Evolutionary conservation across 2,888 invertebrate species (phyloP), one percentile per base, ranked within the genome.

Genomic region (Pseudanteris insignis): DNA sequence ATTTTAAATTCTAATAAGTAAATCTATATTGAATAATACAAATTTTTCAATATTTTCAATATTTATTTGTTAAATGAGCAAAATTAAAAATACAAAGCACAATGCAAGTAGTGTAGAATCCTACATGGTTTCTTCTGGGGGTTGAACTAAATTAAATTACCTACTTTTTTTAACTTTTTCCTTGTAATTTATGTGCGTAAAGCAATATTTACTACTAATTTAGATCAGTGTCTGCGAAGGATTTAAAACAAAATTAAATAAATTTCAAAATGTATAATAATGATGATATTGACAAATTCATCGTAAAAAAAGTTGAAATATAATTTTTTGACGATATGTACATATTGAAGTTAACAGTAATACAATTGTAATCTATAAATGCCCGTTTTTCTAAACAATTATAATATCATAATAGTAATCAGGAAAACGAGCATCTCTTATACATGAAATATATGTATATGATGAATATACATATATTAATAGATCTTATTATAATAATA

Each of bases 401-500:
- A 71, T 67, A 70, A 71, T 71, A 70, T 40, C 61, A 70, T 66
- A 71, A 67, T 67, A 70, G 67, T 60, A 32, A 47, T 48, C 40
- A 37, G 54, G 67, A 54, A n/a, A n/a, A n/a, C n/a, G n/a, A n/a
- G n/a, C n/a, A n/a, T n/a, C n/a, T n/a, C n/a, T n/a, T 57, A 62
- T 37, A 57, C 43, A 57, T 33, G 37, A 38, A 57, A 43, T 44
- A 57, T 58, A 63, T 48, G 51, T 54, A 44, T 53, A 46, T 58
- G 40, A 50, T 55, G 46, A 44, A 43, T 63, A 63, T 57, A 63
- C 63, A 51, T 64, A 64, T 5, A 51, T 63, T 40, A 44, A 51
- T 46, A 57, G 64, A 68, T 72, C 67, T 70, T 77, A 72, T 76
- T 72, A 73, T 76, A n/a, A 75, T 77, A 72, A 73, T 75, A 70